A percentile compares a stretch with the other conserved stretches of the same genome.
phyloP scores from a whole-genome alignment of 1,140 invertebrate genomes.

The Saccostrea glomerata region DNA sequence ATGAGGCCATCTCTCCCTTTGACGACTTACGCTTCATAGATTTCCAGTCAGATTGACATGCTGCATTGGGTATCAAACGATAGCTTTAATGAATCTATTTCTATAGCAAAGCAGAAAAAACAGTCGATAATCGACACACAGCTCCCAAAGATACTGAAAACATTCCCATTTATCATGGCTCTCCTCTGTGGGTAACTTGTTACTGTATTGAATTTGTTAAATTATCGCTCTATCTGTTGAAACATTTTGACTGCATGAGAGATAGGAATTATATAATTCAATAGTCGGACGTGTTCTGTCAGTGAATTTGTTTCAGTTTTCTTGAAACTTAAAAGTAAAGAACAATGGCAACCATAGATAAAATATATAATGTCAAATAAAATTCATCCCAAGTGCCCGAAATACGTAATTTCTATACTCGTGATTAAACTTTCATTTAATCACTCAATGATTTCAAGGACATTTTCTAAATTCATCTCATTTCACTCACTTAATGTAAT shows the following conservation, averaged over 20 bases:
- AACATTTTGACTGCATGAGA: neutral
- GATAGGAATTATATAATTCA: constrained; percentile 12
- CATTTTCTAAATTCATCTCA: neutral
- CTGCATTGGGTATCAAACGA: constrained; percentile 27
- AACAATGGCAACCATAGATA: too few relatives aligned
- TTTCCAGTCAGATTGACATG: constrained; percentile 6
- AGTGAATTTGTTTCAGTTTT: too few relatives aligned
- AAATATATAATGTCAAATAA: too few relatives aligned
- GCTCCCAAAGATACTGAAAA: constrained; percentile 9
- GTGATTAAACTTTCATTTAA: neutral
- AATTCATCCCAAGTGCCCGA: too few relatives aligned
- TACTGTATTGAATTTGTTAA: constrained; percentile 9
- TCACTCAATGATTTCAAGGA: neutral
- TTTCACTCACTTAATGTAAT: neutral
- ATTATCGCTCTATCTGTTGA: neutral
- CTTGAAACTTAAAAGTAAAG: too few relatives aligned
- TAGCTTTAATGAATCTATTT: constrained; percentile 22
- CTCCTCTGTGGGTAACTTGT: neutral
- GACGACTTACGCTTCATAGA: neutral
- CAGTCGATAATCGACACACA: constrained; percentile 1
- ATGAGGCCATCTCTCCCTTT: neutral
- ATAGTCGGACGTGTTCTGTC: neutral
- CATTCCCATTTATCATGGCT: constrained; percentile 17
- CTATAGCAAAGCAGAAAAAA: neutral
- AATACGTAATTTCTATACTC: too few relatives aligned